Base-by-base conservation (phyloP, 2,113 vertebrate species). In the Murina feae region DNA sequence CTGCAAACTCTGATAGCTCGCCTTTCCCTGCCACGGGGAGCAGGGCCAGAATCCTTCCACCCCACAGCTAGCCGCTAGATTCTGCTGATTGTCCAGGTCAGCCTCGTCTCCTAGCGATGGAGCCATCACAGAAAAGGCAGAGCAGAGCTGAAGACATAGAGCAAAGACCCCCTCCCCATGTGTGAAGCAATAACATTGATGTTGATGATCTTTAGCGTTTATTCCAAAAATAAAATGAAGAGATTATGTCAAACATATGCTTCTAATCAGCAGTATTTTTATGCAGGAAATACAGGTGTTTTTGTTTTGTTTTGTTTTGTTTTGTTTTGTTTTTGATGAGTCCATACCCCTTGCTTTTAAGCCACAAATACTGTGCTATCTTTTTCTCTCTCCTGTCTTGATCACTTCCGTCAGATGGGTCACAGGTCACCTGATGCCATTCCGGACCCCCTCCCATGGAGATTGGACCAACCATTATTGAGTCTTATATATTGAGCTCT, bases 221-320 rank as follows among this genome's bases (percentile, higher is more conserved):
- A 85, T 80, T 86, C 49, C 44, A 89, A 53, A 11, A 69, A 80
- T 74, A 82, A 95, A 88, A 74, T 53, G 53, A 35, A 81, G 86
- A 84, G 55, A 53, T 55, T 93, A 20, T 91, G 25, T 53, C 66
- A 85, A 51, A 89, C 83, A 30, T 49, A 30, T 87, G 49, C 84
- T 94, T 95, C 9, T 25, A 44, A 75, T 91, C 74, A 89, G 47
- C 16, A 37, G 32, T 53, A 47, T 82, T 95, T 91, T 81, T 78
- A 89, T 72, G 42, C 9, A 80, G 42, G 49, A 93, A 91, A 76
- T 18, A 86, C 2, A 91, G 44, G 21, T n/a, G 9, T 83, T 83
- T 72, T 88, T 42, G 42, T 44, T 44, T 44, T 44, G 44, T 51
- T 32, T 65, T 30, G 10, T 65, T 69, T 91, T 42, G 11, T 63